phyloP scores from a whole-genome alignment of 2,797 vertebrate genomes.

The Danio albolineatus region DNA sequence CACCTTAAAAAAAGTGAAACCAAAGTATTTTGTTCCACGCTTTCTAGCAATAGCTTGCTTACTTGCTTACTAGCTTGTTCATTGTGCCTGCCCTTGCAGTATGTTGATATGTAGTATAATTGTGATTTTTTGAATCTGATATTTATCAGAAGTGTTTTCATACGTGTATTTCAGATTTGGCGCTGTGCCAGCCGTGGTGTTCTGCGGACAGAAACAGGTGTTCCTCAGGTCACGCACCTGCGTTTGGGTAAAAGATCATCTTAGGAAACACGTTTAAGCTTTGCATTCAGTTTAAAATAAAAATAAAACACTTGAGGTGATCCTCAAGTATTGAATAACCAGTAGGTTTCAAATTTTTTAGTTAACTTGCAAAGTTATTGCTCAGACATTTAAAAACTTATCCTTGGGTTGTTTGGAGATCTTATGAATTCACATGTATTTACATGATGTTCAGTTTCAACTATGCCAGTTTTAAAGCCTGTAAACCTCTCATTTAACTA shows the following conservation, averaged over 20 bases:
- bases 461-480: not conserved
- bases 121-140: not conserved
- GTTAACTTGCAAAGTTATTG: not conserved
- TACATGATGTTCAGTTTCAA: too few species aligned
- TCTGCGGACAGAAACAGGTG: slow-evolving; percentile 57
- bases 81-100: not conserved
- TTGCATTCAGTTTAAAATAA: slow-evolving; percentile 35
- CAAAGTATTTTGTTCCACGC: too few species aligned
- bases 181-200: not conserved
- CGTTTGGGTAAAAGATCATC: slow-evolving; percentile 55
- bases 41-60: not conserved
- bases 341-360: not conserved
- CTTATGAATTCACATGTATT: too few species aligned
- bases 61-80: not conserved
- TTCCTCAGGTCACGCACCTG: slow-evolving; percentile 77
- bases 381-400: too few species aligned
- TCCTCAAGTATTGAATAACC: not conserved
- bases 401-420: too few species aligned
- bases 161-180: slow-evolving; percentile 9
- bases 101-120: not conserved
- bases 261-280: slow-evolving; percentile 51
- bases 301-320: not conserved
- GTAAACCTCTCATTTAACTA: not conserved
- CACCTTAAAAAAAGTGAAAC: too few species aligned
- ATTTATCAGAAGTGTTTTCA: not conserved